phyloP scores from a whole-genome alignment of 2,888 invertebrate genomes.

The Steinernema scapterisci region DNA sequence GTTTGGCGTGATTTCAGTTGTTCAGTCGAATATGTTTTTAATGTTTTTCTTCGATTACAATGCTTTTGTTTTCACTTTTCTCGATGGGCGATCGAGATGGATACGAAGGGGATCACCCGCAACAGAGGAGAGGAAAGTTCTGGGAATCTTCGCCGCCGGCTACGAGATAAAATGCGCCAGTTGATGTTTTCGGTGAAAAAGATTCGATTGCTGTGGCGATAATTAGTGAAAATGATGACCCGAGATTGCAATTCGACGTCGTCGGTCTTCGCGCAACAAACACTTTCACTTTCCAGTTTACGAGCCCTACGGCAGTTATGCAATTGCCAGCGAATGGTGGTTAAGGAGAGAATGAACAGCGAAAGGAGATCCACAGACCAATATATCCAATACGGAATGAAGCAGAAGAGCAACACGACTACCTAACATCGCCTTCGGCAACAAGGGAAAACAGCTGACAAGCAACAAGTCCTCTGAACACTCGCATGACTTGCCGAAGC shows the following conservation, averaged over 20 bases:
- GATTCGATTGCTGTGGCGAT: conserved; percentile 25
- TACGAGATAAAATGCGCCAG: neutral
- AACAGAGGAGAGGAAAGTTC: conserved; percentile 4
- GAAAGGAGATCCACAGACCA: conserved; percentile 27
- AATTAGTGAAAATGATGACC: conserved; percentile 29
- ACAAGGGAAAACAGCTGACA: conserved; percentile 17
- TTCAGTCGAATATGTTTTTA: no score
- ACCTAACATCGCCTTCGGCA: conserved; percentile 25
- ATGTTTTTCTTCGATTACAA: neutral
- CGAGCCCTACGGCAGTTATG: conserved; percentile 31
- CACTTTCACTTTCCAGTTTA: conserved; percentile 31
- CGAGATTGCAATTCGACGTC: conserved; percentile 18
- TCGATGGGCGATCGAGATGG: neutral
- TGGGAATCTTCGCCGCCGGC: conserved; percentile 12
- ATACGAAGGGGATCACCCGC: neutral
- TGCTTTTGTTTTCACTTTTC: conserved; percentile 24
- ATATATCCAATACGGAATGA: conserved; percentile 20
- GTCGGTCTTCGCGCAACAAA: conserved; percentile 13
- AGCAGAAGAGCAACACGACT: conserved; percentile 14
- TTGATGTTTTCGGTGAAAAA: conserved; percentile 25
- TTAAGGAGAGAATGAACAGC: conserved; percentile 24
- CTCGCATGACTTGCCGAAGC: no score
- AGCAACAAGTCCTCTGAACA: neutral
- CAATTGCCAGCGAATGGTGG: conserved; percentile 23
- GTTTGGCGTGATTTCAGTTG: no score